Evolutionary conservation across 2,888 invertebrate genomes (phyloP).

Genomic region (Chrysolina haemoptera): DNA sequence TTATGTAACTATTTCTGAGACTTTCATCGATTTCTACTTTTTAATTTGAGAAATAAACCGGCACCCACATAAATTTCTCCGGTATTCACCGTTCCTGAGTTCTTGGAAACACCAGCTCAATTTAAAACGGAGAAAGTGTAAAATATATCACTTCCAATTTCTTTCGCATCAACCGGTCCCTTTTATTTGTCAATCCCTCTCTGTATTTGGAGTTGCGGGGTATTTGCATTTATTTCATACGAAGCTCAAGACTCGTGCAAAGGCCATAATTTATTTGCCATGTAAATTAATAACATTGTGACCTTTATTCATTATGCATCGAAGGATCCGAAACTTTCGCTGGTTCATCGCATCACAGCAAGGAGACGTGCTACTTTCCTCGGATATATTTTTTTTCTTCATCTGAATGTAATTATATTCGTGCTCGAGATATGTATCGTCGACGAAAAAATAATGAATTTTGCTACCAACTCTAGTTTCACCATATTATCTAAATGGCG

Average conservation of each 20-base stretch:
- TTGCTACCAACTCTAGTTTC: too few relatives aligned
- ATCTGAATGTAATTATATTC: slow-evolving; percentile 4
- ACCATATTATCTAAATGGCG: too few relatives aligned
- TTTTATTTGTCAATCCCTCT: slow-evolving; percentile 9
- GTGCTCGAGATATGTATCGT: neutral
- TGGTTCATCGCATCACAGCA: slow-evolving; percentile 32
- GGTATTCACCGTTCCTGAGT: neutral
- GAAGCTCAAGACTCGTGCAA: slow-evolving; percentile 11
- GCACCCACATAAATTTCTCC: neutral
- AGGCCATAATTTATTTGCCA: slow-evolving; percentile 29
- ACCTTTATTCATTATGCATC: slow-evolving; percentile 41
- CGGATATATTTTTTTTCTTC: neutral
- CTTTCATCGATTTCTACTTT: neutral
- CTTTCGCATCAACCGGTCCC: slow-evolving; percentile 3
- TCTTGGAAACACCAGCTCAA: slow-evolving; percentile 6
- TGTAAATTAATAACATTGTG: slow-evolving; percentile 37
- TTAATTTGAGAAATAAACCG: neutral
- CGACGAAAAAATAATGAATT: neutral
- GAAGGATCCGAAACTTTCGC: slow-evolving; percentile 39
- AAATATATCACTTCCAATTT: slow-evolving; percentile 1
- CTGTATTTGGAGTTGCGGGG: slow-evolving; percentile 11
- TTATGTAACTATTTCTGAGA: neutral
- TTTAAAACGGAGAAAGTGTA: neutral
- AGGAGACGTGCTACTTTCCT: slow-evolving; percentile 39
- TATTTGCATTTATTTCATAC: slow-evolving; percentile 15